phyloP scores from a whole-genome alignment of 2,888 invertebrate genomes.

The Heliothis peltigera region DNA sequence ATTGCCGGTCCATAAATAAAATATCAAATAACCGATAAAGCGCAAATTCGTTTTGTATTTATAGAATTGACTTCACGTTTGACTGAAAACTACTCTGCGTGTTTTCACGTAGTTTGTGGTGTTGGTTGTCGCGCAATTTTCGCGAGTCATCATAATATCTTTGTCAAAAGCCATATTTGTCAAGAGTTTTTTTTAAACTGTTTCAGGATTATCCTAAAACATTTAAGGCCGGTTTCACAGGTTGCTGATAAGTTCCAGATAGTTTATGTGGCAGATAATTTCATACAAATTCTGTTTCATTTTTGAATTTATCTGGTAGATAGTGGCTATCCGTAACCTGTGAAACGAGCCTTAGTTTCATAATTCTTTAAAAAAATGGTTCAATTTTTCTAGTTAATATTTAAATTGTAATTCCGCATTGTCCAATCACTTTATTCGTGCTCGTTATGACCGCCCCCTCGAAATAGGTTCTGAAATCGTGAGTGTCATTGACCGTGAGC shows the following conservation, averaged over 20 bases:
- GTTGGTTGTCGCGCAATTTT: slow-evolving; percentile 33
- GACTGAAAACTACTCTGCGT: background rate
- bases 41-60: background rate
- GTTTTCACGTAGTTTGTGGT: slow-evolving; percentile 33
- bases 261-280: too few relatives aligned
- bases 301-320: too few relatives aligned
- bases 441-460: slow-evolving; percentile 38
- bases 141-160: slow-evolving; percentile 25
- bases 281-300: too few relatives aligned
- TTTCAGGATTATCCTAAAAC: too few relatives aligned
- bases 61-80: background rate
- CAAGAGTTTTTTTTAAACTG: slow-evolving; percentile 1
- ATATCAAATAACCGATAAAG: background rate
- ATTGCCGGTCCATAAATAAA: background rate
- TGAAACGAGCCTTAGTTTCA: too few relatives aligned
- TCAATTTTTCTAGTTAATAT: too few relatives aligned
- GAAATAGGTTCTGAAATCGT: slow-evolving; percentile 54
- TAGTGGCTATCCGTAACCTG: too few relatives aligned
- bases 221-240: too few relatives aligned
- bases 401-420: slow-evolving; percentile 12
- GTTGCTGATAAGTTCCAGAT: too few relatives aligned
- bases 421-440: slow-evolving; percentile 22
- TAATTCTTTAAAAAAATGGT: too few relatives aligned
- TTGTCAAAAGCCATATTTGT: too few relatives aligned
- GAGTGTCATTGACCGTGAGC: slow-evolving; percentile 72